A percentile compares a stretch with the other conserved stretches of the same genome.
These are phyloP conservation scores for Cydia pomonella DNA, from an alignment of 1,140 invertebrate genomes.

Conservation along the genomic window DNA sequence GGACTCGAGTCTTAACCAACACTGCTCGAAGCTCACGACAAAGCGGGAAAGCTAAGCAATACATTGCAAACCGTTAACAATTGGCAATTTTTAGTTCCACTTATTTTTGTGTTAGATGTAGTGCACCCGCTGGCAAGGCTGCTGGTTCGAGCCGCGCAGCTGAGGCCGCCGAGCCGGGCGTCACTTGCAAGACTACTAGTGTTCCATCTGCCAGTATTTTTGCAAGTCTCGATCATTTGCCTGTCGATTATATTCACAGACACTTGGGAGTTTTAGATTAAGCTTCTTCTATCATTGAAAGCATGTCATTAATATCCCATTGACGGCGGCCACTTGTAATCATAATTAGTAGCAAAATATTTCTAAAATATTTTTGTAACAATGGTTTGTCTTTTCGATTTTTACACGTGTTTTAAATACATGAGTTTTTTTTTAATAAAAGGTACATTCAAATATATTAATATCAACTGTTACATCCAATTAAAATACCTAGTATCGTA, in stretches of 20 bases:
- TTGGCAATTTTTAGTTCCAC: no score
- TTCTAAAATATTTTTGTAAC: not conserved
- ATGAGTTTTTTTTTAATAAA: no score
- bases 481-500: not conserved
- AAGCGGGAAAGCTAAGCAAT: no score
- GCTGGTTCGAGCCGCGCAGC: slow-evolving; percentile 31
- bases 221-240: slow-evolving; percentile 74
- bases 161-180: slow-evolving; percentile 60
- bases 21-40: no score
- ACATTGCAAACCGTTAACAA: no score
- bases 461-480: not conserved
- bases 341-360: slow-evolving; percentile 27
- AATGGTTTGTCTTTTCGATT: not conserved
- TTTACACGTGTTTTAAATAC: not conserved
- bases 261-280: slow-evolving; percentile 75
- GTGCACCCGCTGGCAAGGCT: not conserved
- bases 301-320: slow-evolving; percentile 76
- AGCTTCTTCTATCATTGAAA: slow-evolving; percentile 76
- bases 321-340: slow-evolving; percentile 53
- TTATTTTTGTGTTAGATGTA: no score
- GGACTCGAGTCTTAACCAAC: no score
- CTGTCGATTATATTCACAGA: slow-evolving; percentile 72
- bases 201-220: slow-evolving; percentile 60
- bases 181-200: slow-evolving; percentile 69
- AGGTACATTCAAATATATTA: no score